These are phyloP conservation scores for Probaryconus sp. DNA, from an alignment of 1,140 invertebrate species.

Conservation along the genomic window DNA sequence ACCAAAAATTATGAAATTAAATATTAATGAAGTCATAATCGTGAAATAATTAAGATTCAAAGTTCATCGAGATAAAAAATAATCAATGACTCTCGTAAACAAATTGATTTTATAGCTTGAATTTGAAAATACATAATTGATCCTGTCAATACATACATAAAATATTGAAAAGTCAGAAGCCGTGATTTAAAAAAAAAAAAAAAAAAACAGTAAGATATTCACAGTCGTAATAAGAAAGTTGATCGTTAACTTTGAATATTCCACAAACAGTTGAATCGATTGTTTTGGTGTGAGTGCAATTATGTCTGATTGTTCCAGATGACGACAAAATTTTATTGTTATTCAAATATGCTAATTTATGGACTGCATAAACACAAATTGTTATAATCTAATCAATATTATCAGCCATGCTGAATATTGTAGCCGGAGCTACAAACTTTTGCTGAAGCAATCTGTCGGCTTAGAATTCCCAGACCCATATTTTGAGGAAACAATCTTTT, in stretches of 20 bases:
- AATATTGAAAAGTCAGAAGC: no score
- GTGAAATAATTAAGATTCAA: no score
- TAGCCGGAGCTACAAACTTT: conserved; percentile 8
- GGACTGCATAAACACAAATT: conserved; percentile 41
- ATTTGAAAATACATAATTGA: no score
- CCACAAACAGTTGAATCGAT: conserved; percentile 14
- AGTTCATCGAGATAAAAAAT: no score
- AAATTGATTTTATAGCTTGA: no score
- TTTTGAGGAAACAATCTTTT: conserved; percentile 5
- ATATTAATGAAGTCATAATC: no score
- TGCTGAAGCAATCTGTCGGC: background rate
- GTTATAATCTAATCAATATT: conserved; percentile 37
- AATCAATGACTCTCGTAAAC: no score
- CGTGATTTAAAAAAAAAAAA: no score
- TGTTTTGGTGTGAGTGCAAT: conserved; percentile 14
- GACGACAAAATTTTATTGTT: conserved; percentile 25
- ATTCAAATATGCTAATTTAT: conserved; percentile 40
- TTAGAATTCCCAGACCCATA: conserved; percentile 2
- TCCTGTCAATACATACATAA: no score
- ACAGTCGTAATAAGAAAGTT: no score
- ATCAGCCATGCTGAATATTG: conserved; percentile 22
- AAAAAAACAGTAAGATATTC: no score
- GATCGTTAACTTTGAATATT: conserved; percentile 27
- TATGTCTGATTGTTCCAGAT: conserved; percentile 34
- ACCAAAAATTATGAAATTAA: no score